A percentile compares a stretch with the other conserved stretches of the same genome.
phyloP scores from a whole-genome alignment of 2,797 vertebrate genomes.

The Cichlasoma orientale region DNA sequence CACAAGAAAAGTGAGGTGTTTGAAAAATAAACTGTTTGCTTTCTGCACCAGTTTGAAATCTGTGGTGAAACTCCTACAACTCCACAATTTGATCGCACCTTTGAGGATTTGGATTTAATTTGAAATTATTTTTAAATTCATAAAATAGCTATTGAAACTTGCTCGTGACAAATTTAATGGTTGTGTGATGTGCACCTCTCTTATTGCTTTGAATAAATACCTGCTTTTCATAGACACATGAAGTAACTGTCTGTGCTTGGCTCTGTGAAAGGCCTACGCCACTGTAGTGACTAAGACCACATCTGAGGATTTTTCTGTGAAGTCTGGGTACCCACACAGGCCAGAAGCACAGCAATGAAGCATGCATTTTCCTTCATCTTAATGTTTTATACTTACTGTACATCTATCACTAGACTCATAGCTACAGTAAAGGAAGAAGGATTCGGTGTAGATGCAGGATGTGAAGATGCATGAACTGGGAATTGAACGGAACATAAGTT shows the following conservation, averaged over 20 bases:
- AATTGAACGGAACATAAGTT: neutral
- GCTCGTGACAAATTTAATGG: neutral
- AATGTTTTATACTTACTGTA: neutral
- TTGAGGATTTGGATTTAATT: neutral
- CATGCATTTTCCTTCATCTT: neutral
- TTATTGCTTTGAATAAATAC: neutral
- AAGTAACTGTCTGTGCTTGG: neutral
- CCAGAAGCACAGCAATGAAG: neutral
- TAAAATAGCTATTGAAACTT: neutral
- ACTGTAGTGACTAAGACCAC: neutral
- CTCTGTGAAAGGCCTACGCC: neutral
- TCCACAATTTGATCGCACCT: fast-evolving
- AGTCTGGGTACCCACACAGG: neutral
- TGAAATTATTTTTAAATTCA: neutral
- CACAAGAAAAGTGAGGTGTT: neutral
- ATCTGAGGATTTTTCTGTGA: neutral
- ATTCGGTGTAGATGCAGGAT: neutral
- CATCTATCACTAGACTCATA: neutral
- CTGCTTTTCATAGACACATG: neutral
- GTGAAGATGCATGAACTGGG: neutral
- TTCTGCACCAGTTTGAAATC: neutral
- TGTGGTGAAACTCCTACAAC: neutral
- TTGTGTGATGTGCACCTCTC: neutral
- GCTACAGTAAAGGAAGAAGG: neutral
- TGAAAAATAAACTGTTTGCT: neutral